Base-by-base conservation (phyloP, 2,797 vertebrate genomes). In the Sebastiscus albofasciatus region DNA sequence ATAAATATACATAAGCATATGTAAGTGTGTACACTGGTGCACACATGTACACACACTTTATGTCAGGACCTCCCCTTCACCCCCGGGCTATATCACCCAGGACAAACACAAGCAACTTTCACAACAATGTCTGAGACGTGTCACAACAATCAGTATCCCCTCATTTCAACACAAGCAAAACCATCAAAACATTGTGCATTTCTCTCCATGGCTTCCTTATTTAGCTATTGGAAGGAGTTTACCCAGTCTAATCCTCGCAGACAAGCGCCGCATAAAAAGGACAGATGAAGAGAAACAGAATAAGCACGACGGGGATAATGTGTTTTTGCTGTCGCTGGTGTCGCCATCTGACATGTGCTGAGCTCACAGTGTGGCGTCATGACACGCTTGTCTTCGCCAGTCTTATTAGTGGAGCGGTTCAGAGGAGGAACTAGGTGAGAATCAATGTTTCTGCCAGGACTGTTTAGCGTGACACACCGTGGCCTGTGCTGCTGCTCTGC, bases 361-460 rank as follows among this genome's bases (percentile, higher is more conserved):
- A 73, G 83, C 76, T 84, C 86, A 74, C 82, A 64, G 74, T 33
- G 76, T 76, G 75, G 79, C 81, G n/a, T 89, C 83, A 79, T 61
- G 78, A 79, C 86, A 87, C 22, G 70, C 86, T 73, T 72, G 77
- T 89, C 89, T 79, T 79, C 59, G 0, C 39, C 81, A 56, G 68
- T 66, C 80, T 88, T 72, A 90, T 90, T 85, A 88, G 77, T 29
- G 66, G 79, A 73, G 77, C 64, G 8, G 65, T 83, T 91, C 29
- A 69, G 67, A 70, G 59, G 67, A 78, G 90, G 89, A 90, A 93
- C 90, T 82, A 82, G 91, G 91, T 90, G 90, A 73, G 60, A 89
- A 91, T 91, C 79, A 68, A 12, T 94, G 93, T 94, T 95, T 92
- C 94, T 94, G 92, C 87, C 94, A 93, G 91, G 91, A 68, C 60